Conservation (phyloP, 2,888 invertebrate genomes). For the Synergus umbraculus region DNA sequence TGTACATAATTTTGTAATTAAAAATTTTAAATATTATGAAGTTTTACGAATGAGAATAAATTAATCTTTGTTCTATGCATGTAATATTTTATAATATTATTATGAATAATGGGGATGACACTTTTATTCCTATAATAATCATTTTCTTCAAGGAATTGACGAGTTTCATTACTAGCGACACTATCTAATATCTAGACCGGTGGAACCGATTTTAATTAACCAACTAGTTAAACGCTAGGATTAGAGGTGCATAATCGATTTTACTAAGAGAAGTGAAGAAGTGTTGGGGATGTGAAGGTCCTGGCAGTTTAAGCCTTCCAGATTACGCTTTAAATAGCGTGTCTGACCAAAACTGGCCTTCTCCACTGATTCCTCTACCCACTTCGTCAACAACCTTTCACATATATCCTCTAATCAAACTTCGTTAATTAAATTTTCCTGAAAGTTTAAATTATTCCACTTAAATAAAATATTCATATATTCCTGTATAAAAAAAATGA, state of each 20-base stretch:
- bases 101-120: background rate
- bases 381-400: slow-evolving; percentile 7
- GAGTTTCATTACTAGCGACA: background rate
- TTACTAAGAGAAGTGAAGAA: slow-evolving; percentile 21
- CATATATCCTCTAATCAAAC: slow-evolving; percentile 1
- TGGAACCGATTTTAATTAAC: slow-evolving; percentile 32
- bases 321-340: slow-evolving; percentile 23
- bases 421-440: slow-evolving; percentile 25
- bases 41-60: background rate
- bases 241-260: slow-evolving; percentile 38
- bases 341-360: slow-evolving; percentile 16
- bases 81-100: background rate
- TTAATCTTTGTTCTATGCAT: background rate
- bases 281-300: slow-evolving; percentile 21
- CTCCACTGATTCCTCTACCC: slow-evolving; percentile 12
- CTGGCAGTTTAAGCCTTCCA: slow-evolving; percentile 31
- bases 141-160: background rate
- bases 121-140: background rate
- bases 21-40: background rate
- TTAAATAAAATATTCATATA: background rate
- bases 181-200: background rate
- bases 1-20: too few relatives aligned
- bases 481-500: background rate
- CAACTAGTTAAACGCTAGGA: slow-evolving; percentile 16
- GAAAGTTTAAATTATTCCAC: background rate